Conservation (phyloP, 1,140 invertebrate genomes). For the Nasonia longicornis region DNA sequence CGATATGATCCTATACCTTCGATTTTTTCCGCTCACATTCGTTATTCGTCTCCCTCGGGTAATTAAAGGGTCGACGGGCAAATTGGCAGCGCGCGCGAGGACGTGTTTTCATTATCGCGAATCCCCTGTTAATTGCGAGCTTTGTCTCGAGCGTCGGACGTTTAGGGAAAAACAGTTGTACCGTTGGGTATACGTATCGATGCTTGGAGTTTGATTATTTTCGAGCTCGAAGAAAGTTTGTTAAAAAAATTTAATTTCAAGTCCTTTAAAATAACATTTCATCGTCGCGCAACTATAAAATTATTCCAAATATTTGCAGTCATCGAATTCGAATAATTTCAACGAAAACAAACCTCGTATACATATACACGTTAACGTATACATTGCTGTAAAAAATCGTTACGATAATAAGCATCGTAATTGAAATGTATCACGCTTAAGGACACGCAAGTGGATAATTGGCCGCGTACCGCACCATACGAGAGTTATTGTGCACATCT, state of each 20-base stretch:
- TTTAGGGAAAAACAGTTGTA: no score
- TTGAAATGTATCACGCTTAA: not conserved
- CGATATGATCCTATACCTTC: not conserved
- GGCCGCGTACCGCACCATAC: no score
- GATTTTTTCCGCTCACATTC: not conserved
- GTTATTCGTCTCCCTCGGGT: not conserved
- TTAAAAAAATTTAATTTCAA: no score
- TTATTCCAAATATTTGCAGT: no score
- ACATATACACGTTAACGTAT: no score
- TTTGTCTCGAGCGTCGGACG: not conserved
- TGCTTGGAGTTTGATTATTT: not conserved
- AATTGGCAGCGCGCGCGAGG: not conserved
- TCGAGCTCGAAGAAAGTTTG: no score
- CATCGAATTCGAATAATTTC: no score
- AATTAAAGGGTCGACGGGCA: not conserved
- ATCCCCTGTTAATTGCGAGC: not conserved
- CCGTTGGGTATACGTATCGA: not conserved
- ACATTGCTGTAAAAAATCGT: not conserved
- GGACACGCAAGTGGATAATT: not conserved
- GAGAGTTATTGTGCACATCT: not conserved
- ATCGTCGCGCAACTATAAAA: no score
- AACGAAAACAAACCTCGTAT: no score
- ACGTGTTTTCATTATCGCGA: constrained; percentile 4
- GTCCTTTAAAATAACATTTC: no score
- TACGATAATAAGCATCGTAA: not conserved